Percentiles rank a stretch among this genome's conserved stretches.
Evolutionary conservation across 2,113 vertebrate genomes (phyloP).

Genomic region (Anhinga rufa): DNA sequence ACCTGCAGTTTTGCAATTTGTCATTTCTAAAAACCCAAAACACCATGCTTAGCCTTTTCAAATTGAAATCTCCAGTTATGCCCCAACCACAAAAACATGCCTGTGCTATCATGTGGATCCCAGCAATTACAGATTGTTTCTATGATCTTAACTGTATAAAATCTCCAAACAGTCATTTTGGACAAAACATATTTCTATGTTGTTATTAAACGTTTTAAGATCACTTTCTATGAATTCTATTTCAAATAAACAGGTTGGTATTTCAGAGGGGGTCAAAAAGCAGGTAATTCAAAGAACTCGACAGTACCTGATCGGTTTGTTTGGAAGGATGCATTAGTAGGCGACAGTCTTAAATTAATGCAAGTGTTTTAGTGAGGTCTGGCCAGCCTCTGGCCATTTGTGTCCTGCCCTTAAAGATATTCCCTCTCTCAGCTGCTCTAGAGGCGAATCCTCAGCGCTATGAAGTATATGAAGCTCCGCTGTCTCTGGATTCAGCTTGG

Average conservation of each 20-base stretch:
- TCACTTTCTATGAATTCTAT: conserved; percentile 27
- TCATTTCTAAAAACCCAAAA: conserved; percentile 43
- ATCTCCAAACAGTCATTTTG: conserved; percentile 26
- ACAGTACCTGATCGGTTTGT: neutral
- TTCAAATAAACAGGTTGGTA: neutral
- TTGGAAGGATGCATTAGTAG: neutral
- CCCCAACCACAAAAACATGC: conserved; percentile 29
- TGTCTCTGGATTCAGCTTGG: neutral
- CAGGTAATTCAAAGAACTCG: neutral
- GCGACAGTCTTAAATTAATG: neutral
- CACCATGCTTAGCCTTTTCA: conserved; percentile 5
- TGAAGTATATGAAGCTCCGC: neutral
- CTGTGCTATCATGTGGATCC: conserved; percentile 7
- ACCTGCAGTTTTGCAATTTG: conserved; percentile 35
- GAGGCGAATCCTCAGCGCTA: neutral
- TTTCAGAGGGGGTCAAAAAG: neutral
- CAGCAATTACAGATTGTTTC: conserved; percentile 28
- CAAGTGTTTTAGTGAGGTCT: neutral
- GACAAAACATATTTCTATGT: neutral
- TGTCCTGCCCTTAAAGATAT: neutral
- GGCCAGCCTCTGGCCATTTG: neutral
- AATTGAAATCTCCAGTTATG: conserved; percentile 33
- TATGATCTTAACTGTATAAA: conserved; percentile 16
- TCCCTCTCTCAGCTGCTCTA: neutral
- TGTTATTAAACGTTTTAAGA: conserved; percentile 4